Conservation (phyloP, 2,888 invertebrate species). For the Drosophila macrothrix region DNA sequence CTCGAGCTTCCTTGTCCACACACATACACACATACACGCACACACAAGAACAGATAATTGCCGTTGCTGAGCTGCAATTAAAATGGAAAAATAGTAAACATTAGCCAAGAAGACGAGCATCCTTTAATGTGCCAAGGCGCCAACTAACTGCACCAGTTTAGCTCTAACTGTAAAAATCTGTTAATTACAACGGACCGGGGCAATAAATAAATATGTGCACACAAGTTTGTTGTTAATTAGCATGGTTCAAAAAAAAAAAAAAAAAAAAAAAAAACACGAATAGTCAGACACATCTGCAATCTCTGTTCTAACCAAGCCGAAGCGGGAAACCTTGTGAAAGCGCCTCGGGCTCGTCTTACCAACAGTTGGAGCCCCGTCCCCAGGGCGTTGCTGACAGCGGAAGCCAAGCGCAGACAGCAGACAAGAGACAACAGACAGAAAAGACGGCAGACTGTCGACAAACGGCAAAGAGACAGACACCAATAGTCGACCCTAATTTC, state of each 20-base stretch:
- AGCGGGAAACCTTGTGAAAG: conserved; percentile 66
- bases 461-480: conserved; percentile 9
- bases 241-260: conserved; percentile 34
- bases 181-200: conserved; percentile 41
- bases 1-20: conserved; percentile 53
- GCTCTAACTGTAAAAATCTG: conserved; percentile 59
- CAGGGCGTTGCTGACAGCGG: conserved; percentile 43
- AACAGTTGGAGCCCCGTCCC: conserved; percentile 22
- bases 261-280: conserved; percentile 10
- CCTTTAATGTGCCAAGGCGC: conserved; percentile 52
- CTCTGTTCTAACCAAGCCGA: conserved; percentile 24
- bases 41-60: conserved; percentile 40
- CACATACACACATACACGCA: conserved; percentile 1
- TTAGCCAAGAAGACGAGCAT: conserved; percentile 53
- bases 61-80: conserved; percentile 65
- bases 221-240: conserved; percentile 55
- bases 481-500: conserved; percentile 66
- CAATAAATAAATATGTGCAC: conserved; percentile 44
- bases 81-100: conserved; percentile 67
- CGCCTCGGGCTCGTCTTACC: conserved; percentile 41
- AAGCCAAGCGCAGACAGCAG: conserved; percentile 50
- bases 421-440: conserved; percentile 25
- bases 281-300: conserved; percentile 26
- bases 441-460: conserved; percentile 5
- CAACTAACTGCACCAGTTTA: conserved; percentile 51